Conservation (phyloP, 2,888 invertebrate species). For the Prostheceraeus crozeri region DNA sequence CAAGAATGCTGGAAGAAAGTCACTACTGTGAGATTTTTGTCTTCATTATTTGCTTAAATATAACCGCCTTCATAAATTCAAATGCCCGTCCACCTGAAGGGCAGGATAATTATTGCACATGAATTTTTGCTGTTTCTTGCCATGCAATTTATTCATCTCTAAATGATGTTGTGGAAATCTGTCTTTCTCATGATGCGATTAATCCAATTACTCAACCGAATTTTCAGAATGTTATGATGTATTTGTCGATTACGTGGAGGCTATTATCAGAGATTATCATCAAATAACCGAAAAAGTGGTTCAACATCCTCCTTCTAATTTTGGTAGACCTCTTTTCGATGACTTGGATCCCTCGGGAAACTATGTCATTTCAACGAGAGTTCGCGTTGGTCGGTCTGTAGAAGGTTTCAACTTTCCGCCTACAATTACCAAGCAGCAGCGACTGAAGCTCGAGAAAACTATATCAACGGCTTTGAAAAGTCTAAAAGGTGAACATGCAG, state of each 20-base stretch:
- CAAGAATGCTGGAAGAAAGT: too few species aligned
- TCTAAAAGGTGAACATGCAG: conserved; percentile 71
- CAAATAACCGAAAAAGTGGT: background rate
- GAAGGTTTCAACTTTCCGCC: conserved; percentile 94
- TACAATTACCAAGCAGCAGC: conserved; percentile 70
- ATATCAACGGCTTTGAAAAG: conserved; percentile 48
- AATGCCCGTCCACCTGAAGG: too few species aligned
- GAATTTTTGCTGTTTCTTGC: too few species aligned
- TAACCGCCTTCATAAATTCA: too few species aligned
- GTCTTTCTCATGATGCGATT: too few species aligned
- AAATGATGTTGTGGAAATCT: too few species aligned
- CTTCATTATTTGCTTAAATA: too few species aligned
- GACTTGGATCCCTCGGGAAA: conserved; percentile 51
- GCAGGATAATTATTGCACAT: too few species aligned
- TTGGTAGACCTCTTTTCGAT: conserved; percentile 28
- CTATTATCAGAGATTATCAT: conserved; percentile 32
- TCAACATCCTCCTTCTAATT: conserved; percentile 20
- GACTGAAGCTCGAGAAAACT: conserved; percentile 91
- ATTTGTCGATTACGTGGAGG: conserved; percentile 28
- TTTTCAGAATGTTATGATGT: conserved; percentile 27
- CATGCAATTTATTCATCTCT: too few species aligned
- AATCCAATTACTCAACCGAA: too few species aligned
- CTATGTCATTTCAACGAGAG: conserved; percentile 86
- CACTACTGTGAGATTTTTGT: too few species aligned
- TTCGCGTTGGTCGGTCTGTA: conserved; percentile 85